Evolutionary conservation across 2,888 invertebrate species (phyloP).

Genomic region (Troides helena): DNA sequence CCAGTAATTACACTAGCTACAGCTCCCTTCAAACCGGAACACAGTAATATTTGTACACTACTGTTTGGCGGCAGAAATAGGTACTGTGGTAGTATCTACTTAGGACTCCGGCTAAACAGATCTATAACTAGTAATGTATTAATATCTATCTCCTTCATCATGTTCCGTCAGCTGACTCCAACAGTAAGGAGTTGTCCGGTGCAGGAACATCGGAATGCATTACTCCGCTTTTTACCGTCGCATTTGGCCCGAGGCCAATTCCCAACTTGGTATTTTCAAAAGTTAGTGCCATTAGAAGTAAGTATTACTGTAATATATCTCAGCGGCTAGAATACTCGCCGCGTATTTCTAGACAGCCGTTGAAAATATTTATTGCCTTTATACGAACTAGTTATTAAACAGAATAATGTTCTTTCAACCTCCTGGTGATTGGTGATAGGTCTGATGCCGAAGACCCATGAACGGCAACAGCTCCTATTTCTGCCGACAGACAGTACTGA

Average conservation of each 20-base stretch:
- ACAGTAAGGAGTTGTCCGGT: slow-evolving; percentile 9
- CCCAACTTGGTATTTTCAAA: slow-evolving; percentile 25
- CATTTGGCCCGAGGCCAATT: slow-evolving; percentile 24
- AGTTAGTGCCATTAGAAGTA: slow-evolving; percentile 27
- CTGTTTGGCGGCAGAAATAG: too few species aligned
- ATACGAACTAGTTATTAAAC: background rate
- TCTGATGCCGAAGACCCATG: too few species aligned
- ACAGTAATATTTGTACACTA: too few species aligned
- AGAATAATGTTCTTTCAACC: too few species aligned
- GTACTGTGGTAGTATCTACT: too few species aligned
- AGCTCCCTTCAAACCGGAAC: too few species aligned
- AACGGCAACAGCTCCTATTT: too few species aligned
- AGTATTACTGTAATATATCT: slow-evolving; percentile 27
- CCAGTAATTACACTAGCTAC: too few species aligned
- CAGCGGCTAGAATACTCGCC: slow-evolving; percentile 12
- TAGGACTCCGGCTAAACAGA: too few species aligned
- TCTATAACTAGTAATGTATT: too few species aligned
- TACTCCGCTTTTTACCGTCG: slow-evolving; percentile 22
- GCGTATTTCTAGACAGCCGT: slow-evolving; percentile 11
- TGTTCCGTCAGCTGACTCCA: background rate
- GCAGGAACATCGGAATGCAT: slow-evolving; percentile 20
- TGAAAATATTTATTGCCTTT: slow-evolving; percentile 17
- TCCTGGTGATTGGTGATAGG: too few species aligned
- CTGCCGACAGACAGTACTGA: too few species aligned
- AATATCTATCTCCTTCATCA: background rate